A percentile compares a stretch with the other conserved stretches of the same genome.
phyloP scores from a whole-genome alignment of 1,140 invertebrate genomes.

The Micrasema longulum region DNA sequence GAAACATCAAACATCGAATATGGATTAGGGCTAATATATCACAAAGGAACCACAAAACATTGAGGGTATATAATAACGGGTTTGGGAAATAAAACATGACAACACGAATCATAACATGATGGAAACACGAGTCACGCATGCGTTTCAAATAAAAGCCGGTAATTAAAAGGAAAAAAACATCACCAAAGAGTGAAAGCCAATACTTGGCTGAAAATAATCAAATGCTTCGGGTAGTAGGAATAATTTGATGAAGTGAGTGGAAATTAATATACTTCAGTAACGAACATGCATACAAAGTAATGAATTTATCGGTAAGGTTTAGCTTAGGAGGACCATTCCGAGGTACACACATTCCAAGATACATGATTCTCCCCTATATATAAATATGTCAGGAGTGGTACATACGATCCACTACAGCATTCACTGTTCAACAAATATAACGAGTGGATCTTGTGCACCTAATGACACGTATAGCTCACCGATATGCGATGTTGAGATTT shows the following conservation, averaged over 20 bases:
- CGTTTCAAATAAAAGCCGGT: slow-evolving; percentile 8
- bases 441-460: slow-evolving; percentile 53
- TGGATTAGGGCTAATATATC: slow-evolving; percentile 17
- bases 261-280: slow-evolving; percentile 50
- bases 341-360: slow-evolving; percentile 72
- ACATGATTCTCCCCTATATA: slow-evolving; percentile 70
- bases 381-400: slow-evolving; percentile 51
- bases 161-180: neutral
- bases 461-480: slow-evolving; percentile 53
- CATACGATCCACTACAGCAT: slow-evolving; percentile 53
- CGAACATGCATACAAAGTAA: slow-evolving; percentile 61
- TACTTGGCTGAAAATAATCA: neutral
- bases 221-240: slow-evolving; percentile 3
- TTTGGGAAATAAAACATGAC: slow-evolving; percentile 37
- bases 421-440: slow-evolving; percentile 46
- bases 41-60: slow-evolving; percentile 37
- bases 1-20: slow-evolving; percentile 39
- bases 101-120: slow-evolving; percentile 42
- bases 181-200: neutral
- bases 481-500: slow-evolving; percentile 68
- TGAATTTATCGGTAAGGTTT: slow-evolving; percentile 55
- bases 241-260: slow-evolving; percentile 39
- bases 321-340: slow-evolving; percentile 70
- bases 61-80: slow-evolving; percentile 29
- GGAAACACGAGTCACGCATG: slow-evolving; percentile 44